Evolutionary conservation across 92 coral and sea anemone species (phyloP).

Genomic region (Micromussa lordhowensis): DNA sequence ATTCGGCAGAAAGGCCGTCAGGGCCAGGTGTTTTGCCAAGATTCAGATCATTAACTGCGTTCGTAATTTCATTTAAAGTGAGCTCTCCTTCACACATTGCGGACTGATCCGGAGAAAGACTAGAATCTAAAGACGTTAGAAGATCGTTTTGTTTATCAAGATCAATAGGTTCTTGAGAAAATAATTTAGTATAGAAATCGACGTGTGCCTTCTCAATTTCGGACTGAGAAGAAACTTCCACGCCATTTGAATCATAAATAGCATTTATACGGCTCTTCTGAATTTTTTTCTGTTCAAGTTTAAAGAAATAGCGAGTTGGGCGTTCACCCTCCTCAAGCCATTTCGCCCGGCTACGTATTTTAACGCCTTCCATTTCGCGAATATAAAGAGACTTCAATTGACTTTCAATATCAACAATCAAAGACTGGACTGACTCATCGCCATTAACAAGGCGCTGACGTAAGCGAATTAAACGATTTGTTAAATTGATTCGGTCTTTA

Average conservation of each 20-base stretch:
- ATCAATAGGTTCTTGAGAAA: slow-evolving; percentile 2
- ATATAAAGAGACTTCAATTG: neutral
- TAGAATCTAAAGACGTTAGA: neutral
- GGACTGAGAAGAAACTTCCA: neutral
- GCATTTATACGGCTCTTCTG: neutral
- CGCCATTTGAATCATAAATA: neutral
- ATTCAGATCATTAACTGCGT: neutral
- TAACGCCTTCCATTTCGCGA: neutral
- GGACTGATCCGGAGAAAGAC: neutral
- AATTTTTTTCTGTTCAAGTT: neutral
- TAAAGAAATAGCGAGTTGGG: neutral
- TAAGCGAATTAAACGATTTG: neutral
- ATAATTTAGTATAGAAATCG: neutral
- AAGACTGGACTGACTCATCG: neutral
- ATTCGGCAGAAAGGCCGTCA: slow-evolving; percentile 27
- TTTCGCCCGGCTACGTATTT: neutral
- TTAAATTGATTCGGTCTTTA: neutral
- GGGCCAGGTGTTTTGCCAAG: neutral
- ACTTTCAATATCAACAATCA: neutral
- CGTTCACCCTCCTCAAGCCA: slow-evolving; percentile 31
- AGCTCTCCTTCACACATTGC: slow-evolving; percentile 27
- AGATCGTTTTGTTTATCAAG: neutral
- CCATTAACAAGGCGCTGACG: neutral
- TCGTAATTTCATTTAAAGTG: neutral
- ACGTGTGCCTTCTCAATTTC: slow-evolving; percentile 12